phyloP scores from a whole-genome alignment of 2,888 invertebrate genomes.

The Epistrophe grossulariae region DNA sequence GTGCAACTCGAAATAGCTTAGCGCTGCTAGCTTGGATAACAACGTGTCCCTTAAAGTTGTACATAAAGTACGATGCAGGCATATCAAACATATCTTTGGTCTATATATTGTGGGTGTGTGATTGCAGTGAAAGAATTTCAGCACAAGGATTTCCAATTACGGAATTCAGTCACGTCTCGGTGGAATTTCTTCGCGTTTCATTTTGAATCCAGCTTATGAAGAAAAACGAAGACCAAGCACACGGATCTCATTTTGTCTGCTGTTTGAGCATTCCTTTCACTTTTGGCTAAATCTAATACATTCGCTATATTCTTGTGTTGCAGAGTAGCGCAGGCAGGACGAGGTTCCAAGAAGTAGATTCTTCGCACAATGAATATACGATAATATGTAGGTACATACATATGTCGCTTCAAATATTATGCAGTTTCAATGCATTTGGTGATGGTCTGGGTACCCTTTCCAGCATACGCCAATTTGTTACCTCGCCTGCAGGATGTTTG shows the following conservation, averaged over 20 bases:
- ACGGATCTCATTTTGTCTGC: slow-evolving; percentile 73
- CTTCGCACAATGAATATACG: slow-evolving; percentile 29
- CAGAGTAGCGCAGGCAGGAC: not conserved
- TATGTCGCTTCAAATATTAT: slow-evolving; percentile 46
- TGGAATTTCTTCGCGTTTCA: slow-evolving; percentile 69
- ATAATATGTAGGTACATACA: too few relatives aligned
- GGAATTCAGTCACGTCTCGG: slow-evolving; percentile 69
- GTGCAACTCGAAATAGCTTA: slow-evolving; percentile 31
- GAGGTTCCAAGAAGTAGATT: not conserved
- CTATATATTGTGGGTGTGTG: slow-evolving; percentile 2
- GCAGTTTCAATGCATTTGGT: slow-evolving; percentile 53
- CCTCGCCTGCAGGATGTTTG: slow-evolving; percentile 63
- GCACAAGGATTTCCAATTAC: slow-evolving; percentile 66
- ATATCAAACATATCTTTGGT: slow-evolving; percentile 40
- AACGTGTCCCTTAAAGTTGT: slow-evolving; percentile 18
- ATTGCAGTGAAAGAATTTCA: slow-evolving; percentile 52
- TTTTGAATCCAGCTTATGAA: slow-evolving; percentile 23
- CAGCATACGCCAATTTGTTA: slow-evolving; percentile 47
- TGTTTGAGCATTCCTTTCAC: slow-evolving; percentile 73
- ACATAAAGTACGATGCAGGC: slow-evolving; percentile 17
- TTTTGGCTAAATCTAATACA: slow-evolving; percentile 63
- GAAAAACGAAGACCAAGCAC: slow-evolving; percentile 37
- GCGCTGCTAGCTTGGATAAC: slow-evolving; percentile 15
- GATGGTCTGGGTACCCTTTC: slow-evolving; percentile 32
- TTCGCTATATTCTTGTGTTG: slow-evolving; percentile 17